Evolutionary conservation across 92 coral and sea anemone species (phyloP).

Genomic region (Zoanthus gigantus): DNA sequence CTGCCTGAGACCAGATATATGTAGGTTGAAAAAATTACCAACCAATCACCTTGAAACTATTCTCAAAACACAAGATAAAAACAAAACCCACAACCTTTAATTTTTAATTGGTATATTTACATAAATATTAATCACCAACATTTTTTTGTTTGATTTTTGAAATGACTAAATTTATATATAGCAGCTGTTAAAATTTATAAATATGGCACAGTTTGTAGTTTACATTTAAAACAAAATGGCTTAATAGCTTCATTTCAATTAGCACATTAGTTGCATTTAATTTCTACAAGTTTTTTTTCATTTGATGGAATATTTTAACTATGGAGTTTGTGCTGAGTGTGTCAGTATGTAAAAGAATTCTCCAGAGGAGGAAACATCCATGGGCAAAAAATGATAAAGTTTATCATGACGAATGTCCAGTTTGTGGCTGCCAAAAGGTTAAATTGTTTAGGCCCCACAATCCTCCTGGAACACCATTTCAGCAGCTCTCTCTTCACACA

Average conservation of each 20-base stretch:
- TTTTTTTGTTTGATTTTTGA: constrained; percentile 13
- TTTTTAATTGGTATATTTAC: background rate
- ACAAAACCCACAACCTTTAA: background rate
- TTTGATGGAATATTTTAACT: background rate
- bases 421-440: background rate
- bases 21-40: too few species aligned
- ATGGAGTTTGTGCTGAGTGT: constrained; percentile 30
- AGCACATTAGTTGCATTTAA: background rate
- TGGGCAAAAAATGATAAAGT: background rate
- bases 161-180: background rate
- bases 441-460: background rate
- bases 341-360: background rate
- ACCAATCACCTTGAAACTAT: too few species aligned
- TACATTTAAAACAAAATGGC: background rate
- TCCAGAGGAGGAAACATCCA: background rate
- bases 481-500: constrained; percentile 26
- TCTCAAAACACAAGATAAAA: background rate
- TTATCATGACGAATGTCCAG: constrained; percentile 28
- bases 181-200: background rate
- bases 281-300: background rate
- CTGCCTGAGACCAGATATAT: too few species aligned
- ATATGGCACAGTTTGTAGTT: background rate
- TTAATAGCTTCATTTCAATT: background rate
- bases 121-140: constrained; percentile 26
- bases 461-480: constrained; percentile 32